Conservation (phyloP, 2,113 vertebrate genomes). For the Sorex fumeus region DNA sequence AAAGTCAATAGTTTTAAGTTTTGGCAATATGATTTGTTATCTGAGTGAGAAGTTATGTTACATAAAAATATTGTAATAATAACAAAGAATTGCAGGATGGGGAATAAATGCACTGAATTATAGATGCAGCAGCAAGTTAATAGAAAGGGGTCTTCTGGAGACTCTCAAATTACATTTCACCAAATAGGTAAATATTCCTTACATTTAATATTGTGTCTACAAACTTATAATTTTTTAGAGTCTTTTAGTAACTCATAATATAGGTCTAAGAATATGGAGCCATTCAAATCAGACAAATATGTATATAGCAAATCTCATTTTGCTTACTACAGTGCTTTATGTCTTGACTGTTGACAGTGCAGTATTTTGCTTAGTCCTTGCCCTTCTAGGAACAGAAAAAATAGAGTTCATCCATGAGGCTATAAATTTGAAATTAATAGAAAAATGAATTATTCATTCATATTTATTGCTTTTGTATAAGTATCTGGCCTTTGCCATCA, state of each 20-base stretch:
- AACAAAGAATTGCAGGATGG: conserved; percentile 8
- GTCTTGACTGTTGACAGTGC: conserved; percentile 6
- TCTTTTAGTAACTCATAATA: neutral
- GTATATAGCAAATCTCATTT: conserved; percentile 42
- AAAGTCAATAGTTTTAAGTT: neutral
- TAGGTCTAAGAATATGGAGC: neutral
- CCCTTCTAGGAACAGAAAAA: conserved; percentile 28
- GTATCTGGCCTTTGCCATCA: conserved; percentile 67
- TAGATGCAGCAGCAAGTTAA: neutral
- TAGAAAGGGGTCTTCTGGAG: neutral
- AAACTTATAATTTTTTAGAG: conserved; percentile 47
- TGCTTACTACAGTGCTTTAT: conserved; percentile 26
- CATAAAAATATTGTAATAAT: neutral
- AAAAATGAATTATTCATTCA: conserved; percentile 80
- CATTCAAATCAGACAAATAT: conserved; percentile 65
- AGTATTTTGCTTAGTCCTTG: conserved; percentile 43
- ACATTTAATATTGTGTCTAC: neutral
- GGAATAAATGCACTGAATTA: neutral
- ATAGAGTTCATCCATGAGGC: conserved; percentile 49
- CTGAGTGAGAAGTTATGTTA: neutral
- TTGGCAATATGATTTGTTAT: neutral
- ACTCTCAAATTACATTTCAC: neutral
- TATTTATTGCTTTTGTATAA: conserved; percentile 75
- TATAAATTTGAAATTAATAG: conserved; percentile 82
- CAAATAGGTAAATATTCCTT: neutral